Conservation (phyloP, 2,888 invertebrate genomes). For the Chrysolina haemoptera region DNA sequence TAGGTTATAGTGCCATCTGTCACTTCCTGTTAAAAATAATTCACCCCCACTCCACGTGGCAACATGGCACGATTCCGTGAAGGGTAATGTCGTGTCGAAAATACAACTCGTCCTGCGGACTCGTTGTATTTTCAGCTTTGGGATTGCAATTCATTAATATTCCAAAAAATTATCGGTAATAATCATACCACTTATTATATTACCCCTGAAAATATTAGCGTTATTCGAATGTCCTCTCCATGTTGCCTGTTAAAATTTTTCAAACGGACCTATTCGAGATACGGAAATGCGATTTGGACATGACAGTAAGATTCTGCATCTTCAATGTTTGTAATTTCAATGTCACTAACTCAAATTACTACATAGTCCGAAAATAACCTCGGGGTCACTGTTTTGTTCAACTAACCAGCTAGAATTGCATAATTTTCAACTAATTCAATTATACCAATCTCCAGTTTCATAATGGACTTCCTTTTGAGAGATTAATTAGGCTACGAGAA, state of each 20-base stretch:
- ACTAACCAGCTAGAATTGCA: constrained; percentile 12
- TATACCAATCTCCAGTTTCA: not conserved
- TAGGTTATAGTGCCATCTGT: too few relatives aligned
- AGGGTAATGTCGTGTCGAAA: too few relatives aligned
- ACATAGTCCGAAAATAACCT: constrained; percentile 19
- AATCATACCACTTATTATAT: too few relatives aligned
- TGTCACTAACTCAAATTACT: not conserved
- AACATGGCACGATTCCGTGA: too few relatives aligned
- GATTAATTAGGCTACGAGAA: constrained; percentile 18
- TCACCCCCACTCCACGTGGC: too few relatives aligned
- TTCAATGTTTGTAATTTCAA: not conserved
- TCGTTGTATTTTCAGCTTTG: too few relatives aligned
- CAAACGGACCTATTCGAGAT: not conserved
- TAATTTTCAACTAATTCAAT: constrained; percentile 9
- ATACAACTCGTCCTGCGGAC: too few relatives aligned
- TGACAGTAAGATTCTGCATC: not conserved
- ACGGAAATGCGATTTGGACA: not conserved
- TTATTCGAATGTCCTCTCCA: too few relatives aligned
- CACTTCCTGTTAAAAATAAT: too few relatives aligned
- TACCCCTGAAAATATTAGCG: too few relatives aligned
- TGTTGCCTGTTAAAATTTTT: not conserved
- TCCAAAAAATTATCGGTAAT: too few relatives aligned
- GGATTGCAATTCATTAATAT: too few relatives aligned
- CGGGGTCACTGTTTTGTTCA: constrained; percentile 21
- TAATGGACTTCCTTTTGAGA: constrained; percentile 3